Conservation (phyloP, 2,113 vertebrate species). For the Guaruba guarouba region DNA sequence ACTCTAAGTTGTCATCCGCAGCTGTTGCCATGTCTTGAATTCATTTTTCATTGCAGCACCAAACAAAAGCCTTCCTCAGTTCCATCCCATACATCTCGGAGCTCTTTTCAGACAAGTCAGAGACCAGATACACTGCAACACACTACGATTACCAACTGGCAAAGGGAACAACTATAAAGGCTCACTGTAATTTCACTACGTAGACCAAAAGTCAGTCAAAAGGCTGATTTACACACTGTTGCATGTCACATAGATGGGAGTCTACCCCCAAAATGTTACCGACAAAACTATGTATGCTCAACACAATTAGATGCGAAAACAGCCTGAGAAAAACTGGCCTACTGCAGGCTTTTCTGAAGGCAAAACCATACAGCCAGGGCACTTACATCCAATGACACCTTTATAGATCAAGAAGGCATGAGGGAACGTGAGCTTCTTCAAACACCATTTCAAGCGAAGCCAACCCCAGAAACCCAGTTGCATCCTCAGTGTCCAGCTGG, state of each 20-base stretch:
- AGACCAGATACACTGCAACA: neutral
- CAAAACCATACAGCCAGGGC: neutral
- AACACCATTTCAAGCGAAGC: neutral
- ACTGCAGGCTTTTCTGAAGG: neutral
- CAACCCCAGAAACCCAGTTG: neutral
- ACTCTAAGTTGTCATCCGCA: constrained; percentile 33
- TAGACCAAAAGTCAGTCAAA: neutral
- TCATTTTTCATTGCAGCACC: constrained; percentile 13
- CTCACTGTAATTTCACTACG: neutral
- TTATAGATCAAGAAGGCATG: neutral
- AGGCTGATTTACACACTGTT: neutral
- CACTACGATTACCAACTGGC: neutral
- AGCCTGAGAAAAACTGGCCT: neutral
- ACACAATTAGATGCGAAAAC: neutral
- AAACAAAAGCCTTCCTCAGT: constrained; percentile 8
- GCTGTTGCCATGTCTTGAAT: constrained; percentile 57
- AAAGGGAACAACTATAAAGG: neutral
- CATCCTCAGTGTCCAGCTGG: neutral
- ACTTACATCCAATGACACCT: neutral
- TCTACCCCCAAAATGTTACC: neutral
- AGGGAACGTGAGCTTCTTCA: neutral
- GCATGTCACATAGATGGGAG: neutral
- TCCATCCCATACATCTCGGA: neutral
- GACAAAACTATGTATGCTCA: neutral
- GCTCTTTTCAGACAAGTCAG: neutral